Conservation (phyloP, 2,888 invertebrate species). For the Drosophila monieri region DNA sequence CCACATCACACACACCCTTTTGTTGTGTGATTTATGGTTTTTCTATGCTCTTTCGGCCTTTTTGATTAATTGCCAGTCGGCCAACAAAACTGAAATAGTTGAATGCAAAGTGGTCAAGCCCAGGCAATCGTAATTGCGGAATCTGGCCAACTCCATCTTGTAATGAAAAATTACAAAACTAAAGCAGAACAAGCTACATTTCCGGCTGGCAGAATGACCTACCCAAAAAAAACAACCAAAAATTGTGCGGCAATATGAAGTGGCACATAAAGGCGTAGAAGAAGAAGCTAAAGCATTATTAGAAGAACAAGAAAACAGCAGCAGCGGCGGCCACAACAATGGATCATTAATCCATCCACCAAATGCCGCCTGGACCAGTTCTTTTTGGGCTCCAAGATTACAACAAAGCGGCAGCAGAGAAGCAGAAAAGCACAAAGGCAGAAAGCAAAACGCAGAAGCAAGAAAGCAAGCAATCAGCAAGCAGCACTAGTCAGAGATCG, state of each 20-base stretch:
- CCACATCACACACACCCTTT: conserved; percentile 47
- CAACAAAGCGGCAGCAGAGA: conserved; percentile 42
- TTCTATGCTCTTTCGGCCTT: conserved; percentile 18
- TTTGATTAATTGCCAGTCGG: conserved; percentile 64
- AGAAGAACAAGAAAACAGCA: conserved; percentile 32
- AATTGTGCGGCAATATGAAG: conserved; percentile 47
- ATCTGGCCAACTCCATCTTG: conserved; percentile 33
- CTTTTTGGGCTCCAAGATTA: conserved; percentile 53
- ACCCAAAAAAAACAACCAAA: conserved; percentile 44
- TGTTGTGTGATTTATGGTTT: conserved; percentile 41
- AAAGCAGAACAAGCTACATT: conserved; percentile 60
- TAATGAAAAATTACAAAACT: conserved; percentile 38
- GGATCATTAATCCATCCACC: conserved; percentile 79
- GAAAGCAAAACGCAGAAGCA: conserved; percentile 40
- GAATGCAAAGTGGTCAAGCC: conserved; percentile 34
- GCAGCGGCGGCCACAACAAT: conserved; percentile 38
- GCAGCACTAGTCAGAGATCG: conserved; percentile 11
- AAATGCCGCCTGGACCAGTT: conserved; percentile 78
- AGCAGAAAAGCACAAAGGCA: conserved; percentile 25
- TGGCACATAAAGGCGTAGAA: conserved; percentile 21
- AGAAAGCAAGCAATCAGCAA: conserved; percentile 36
- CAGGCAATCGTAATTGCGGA: conserved; percentile 31
- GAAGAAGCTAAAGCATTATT: conserved; percentile 2
- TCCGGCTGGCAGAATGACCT: conserved; percentile 63
- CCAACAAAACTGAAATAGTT: conserved; percentile 12